A percentile compares a stretch with the other conserved stretches of the same genome.
Evolutionary conservation across 1,140 invertebrate species (phyloP).

Genomic region (Panagrolaimus sp.): DNA sequence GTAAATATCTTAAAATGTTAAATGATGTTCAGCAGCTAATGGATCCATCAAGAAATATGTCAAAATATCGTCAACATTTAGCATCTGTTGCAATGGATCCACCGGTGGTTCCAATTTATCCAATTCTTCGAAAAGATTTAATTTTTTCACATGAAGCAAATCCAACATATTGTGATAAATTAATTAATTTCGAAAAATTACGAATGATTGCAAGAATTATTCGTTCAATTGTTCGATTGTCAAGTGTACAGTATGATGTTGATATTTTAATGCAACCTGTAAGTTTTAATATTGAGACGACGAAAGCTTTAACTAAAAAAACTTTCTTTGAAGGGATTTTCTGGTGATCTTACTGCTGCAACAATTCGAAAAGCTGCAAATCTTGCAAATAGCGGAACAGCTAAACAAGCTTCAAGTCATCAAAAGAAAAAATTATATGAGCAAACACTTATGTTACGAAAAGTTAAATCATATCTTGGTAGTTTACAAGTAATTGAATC

Average conservation of each 20-base stretch:
- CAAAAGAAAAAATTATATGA: constrained; percentile 55
- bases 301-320: not conserved
- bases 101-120: constrained; percentile 60
- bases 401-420: constrained; percentile 28
- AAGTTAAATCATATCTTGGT: constrained; percentile 88
- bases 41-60: constrained; percentile 96
- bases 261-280: constrained; percentile 36
- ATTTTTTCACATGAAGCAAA: constrained; percentile 96
- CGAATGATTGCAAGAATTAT: constrained; percentile 98
- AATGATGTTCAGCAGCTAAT: constrained; percentile 60
- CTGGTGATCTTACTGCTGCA: constrained; percentile 62
- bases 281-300: not conserved
- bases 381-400: constrained; percentile 21
- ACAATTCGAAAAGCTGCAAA: constrained; percentile 67
- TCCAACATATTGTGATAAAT: constrained; percentile 80
- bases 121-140: constrained; percentile 74
- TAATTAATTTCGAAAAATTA: constrained; percentile 97
- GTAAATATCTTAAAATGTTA: constrained; percentile 88
- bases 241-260: constrained; percentile 61
- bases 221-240: constrained; percentile 68
- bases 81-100: constrained; percentile 63
- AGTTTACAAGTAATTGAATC: constrained; percentile 84
- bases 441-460: constrained; percentile 83
- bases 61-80: constrained; percentile 88
- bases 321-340: constrained; percentile 7